Percentiles rank a stretch among this genome's conserved stretches.
phyloP scores from a whole-genome alignment of 2,888 invertebrate genomes.

The Entomobrya multifasciata region DNA sequence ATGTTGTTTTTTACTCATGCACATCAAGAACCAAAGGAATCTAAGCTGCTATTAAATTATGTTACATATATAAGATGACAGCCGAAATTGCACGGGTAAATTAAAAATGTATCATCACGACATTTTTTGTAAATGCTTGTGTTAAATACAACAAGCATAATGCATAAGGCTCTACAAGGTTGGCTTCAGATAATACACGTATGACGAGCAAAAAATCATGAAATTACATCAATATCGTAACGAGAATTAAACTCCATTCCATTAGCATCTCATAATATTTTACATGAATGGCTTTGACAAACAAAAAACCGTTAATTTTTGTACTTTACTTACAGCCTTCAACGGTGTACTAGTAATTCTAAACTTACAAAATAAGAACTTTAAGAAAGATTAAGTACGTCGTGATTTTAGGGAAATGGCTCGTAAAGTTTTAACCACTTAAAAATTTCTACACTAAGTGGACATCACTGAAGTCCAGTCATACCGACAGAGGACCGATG shows the following conservation, averaged over 20 bases:
- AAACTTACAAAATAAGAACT: conserved; percentile 1
- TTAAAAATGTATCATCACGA: not conserved
- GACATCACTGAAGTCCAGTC: too few species aligned
- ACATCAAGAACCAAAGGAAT: too few species aligned
- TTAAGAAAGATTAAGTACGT: conserved; percentile 7
- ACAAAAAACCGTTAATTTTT: conserved; percentile 9
- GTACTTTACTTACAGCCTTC: not conserved
- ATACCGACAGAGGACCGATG: too few species aligned
- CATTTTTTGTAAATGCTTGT: not conserved
- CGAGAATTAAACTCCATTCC: not conserved
- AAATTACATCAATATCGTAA: too few species aligned
- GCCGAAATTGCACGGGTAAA: not conserved
- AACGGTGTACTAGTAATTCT: not conserved
- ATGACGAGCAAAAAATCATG: too few species aligned
- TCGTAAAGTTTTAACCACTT: not conserved
- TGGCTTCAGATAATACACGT: too few species aligned
- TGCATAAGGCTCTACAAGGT: too few species aligned
- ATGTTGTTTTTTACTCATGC: not conserved
- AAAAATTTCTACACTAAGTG: not conserved
- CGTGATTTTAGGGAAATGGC: not conserved
- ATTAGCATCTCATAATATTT: not conserved
- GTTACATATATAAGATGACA: too few species aligned
- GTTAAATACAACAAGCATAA: too few species aligned
- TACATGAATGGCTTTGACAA: conserved; percentile 20
- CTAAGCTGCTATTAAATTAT: too few species aligned